Evolutionary conservation across 2,888 invertebrate genomes (phyloP).

Genomic region (Ariolimax columbianus): DNA sequence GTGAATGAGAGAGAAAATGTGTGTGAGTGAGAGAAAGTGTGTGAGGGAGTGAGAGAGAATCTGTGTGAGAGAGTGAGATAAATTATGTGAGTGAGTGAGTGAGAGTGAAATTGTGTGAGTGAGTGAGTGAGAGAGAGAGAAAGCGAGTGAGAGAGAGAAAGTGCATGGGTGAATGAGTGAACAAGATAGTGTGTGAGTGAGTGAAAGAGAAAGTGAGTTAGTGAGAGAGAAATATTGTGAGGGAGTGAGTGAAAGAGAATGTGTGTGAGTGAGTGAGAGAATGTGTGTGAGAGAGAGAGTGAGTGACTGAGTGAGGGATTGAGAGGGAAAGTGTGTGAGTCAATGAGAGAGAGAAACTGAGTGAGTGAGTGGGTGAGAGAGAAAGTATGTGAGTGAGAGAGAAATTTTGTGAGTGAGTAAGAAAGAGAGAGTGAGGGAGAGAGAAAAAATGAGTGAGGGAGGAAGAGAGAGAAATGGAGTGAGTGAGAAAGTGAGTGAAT

Average conservation of each 20-base stretch:
- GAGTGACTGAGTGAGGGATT: neutral
- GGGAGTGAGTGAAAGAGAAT: neutral
- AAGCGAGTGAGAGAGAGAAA: neutral
- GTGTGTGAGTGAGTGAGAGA: too few relatives aligned
- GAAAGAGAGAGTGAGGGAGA: neutral
- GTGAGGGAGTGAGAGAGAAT: too few relatives aligned
- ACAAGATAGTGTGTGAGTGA: neutral
- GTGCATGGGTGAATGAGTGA: neutral
- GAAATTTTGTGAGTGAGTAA: conserved; percentile 14
- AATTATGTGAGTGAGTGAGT: neutral
- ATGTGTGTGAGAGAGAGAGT: neutral
- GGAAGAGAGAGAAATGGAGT: conserved; percentile 10
- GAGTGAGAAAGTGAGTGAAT: conserved; percentile 9
- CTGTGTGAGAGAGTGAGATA: neutral
- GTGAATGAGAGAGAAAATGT: neutral
- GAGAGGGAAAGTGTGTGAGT: neutral
- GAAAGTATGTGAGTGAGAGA: neutral
- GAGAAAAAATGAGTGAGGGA: neutral
- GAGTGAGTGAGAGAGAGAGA: neutral
- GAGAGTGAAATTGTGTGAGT: neutral
- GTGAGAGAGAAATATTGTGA: neutral
- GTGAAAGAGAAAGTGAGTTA: too few relatives aligned
- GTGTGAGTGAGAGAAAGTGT: neutral
- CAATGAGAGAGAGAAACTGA: neutral
- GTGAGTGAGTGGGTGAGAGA: neutral